Base-by-base conservation (phyloP, 2,797 vertebrate species). In the Sebastolobus altivelis region DNA sequence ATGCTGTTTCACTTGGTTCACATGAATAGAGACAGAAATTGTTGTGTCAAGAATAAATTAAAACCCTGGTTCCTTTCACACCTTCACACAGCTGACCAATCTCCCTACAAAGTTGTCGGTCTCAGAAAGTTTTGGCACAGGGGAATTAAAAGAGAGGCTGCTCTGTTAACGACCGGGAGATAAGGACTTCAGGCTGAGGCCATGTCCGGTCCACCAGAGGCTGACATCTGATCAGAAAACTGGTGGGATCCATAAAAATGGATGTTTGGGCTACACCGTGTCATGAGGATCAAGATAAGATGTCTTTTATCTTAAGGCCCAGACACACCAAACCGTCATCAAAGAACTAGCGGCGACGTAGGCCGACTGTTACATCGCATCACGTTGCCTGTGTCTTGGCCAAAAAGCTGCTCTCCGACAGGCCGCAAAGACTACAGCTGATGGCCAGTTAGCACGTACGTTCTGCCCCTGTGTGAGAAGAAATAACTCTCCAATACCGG, bases 121-220 rank as follows among this genome's bases (percentile, higher is more conserved):
- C n/a, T 35, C 33, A 35, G 33, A 35, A 35, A 35, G 33, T 35
- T 7, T 31, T 38, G 25, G 13, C 78, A 55, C 63, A 22, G 52
- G 37, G 33, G 20, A 69, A 31, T 69, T 54, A 43, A 72, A 27
- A 71, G 54, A 55, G 46, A 70, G 38, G 25, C n/a, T 18, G 38
- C 29, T 49, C 1, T 22, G 38, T 52, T 31, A 29, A 22, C 29
- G 4, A 9, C 7, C 25, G 58, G 33, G 33, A 59, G 56, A 69
- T 29, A 29, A 61, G 8, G 8, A 16, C 55, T 31, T 33, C 12
- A 56, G 49, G 8, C 31, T 54, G 43, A 37, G 6, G 27, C 31
- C 56, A 37, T 22, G 43, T 77, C 11, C 56, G 33, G 43, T 77
- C 18, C 56, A 46, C 11, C n/a, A 60, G 38, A 72, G 38, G 60